Percentiles rank a stretch among this genome's conserved stretches.
Evolutionary conservation across 2,888 invertebrate genomes (phyloP).

Genomic region (Polyommatus icarus): DNA sequence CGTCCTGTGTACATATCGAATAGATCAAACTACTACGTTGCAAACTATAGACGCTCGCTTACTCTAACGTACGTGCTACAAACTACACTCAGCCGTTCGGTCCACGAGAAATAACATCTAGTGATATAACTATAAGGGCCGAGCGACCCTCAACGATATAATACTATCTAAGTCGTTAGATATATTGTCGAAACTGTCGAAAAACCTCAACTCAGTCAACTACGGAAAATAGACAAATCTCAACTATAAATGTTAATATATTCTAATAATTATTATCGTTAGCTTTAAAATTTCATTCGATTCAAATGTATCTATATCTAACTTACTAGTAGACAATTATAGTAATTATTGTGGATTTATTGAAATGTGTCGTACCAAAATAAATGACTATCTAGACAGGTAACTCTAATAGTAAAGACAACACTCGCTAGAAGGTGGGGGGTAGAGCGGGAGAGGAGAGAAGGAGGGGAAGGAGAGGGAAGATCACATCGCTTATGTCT

Average conservation of each 20-base stretch:
- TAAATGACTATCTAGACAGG: conserved; percentile 61
- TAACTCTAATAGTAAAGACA: conserved; percentile 45
- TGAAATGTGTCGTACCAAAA: conserved; percentile 62
- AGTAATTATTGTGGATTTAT: conserved; percentile 42
- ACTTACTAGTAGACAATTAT: conserved; percentile 42
- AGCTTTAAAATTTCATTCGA: conserved; percentile 55
- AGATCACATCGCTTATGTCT: conserved; percentile 54
- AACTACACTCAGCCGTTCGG: conserved; percentile 60
- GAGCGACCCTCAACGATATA: conserved; percentile 29
- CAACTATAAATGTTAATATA: conserved; percentile 36
- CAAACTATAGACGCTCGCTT: conserved; percentile 63
- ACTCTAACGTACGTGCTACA: conserved; percentile 60
- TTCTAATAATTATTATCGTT: conserved; percentile 40
- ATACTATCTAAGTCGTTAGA: conserved; percentile 45
- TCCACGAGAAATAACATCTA: conserved; percentile 60
- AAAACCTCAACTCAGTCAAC: conserved; percentile 62
- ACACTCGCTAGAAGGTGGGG: not conserved
- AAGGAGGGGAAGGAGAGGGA: conserved; percentile 42
- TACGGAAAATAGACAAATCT: conserved; percentile 69
- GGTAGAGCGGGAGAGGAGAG: too few species aligned
- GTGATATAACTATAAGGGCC: conserved; percentile 48
- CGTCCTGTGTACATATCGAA: conserved; percentile 47
- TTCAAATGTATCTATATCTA: conserved; percentile 58
- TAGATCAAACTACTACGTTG: conserved; percentile 52
- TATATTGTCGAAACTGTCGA: conserved; percentile 59